A percentile compares a stretch with the other conserved stretches of the same genome.
phyloP scores from a whole-genome alignment of 2,797 vertebrate genomes.

The Psittacula derbiana region DNA sequence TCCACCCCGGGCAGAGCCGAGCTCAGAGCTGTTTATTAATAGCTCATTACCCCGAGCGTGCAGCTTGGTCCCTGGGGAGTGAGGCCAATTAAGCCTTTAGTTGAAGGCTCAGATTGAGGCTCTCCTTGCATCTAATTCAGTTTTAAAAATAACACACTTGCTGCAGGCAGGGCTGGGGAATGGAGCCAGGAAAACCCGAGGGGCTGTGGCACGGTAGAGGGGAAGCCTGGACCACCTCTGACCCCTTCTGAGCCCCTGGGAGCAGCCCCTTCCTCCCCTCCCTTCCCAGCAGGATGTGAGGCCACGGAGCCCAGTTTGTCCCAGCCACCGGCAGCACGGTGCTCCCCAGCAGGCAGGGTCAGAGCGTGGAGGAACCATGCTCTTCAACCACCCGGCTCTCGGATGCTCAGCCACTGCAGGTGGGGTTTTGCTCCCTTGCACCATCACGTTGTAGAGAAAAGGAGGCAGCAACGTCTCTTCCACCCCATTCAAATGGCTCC shows the following conservation, averaged over 20 bases:
- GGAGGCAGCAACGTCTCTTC: not conserved
- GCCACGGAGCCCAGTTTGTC: accelerated
- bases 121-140: constrained; percentile 4
- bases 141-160: constrained; percentile 29
- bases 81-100: constrained; percentile 7
- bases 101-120: constrained; percentile 25
- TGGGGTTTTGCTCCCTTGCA: not conserved
- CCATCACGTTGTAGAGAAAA: not conserved
- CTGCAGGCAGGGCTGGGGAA: not conserved
- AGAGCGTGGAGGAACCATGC: not conserved
- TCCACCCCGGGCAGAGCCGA: accelerated
- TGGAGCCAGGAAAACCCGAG: not conserved
- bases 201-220: accelerated
- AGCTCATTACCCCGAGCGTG: not conserved
- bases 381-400: accelerated
- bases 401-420: not conserved
- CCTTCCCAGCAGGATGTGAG: not conserved
- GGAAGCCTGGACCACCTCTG: not conserved
- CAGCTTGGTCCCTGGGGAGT: not conserved
- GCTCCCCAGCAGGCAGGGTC: not conserved
- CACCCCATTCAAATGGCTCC: not conserved
- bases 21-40: not conserved
- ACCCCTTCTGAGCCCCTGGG: not conserved
- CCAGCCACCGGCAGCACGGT: not conserved
- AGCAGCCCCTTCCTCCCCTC: not conserved